Evolutionary conservation across 2,797 vertebrate genomes (phyloP), one percentile per base, ranked within the genome.

Genomic region (Halcyon smyrnensis): DNA sequence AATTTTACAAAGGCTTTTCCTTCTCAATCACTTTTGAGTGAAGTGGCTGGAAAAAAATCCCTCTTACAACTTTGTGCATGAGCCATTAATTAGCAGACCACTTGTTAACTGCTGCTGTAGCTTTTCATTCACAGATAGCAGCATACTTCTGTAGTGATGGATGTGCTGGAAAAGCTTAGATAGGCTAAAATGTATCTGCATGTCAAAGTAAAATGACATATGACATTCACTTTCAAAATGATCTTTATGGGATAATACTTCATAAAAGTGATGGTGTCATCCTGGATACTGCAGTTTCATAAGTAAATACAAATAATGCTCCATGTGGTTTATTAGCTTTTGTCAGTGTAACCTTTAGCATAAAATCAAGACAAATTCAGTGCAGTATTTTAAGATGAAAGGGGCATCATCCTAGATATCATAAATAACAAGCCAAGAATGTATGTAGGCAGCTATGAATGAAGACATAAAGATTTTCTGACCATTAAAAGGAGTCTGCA

Each of bases 1-100:
- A 93, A 75, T 8, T 92, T 92, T 71, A 28, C 93, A 89, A 89
- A 87, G 81, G 48, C 81, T 83, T 95, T 97, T 95, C 68, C 87
- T 95, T 90, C 78, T 82, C 93, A 89, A 85, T 93, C 91, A 81
- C 34, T 86, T 89, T 56, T 48, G 89, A 74, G 60, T 30, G 84
- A 84, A 83, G 54, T 84, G 39, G 18, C 62, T 84, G 80, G 71
- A 85, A 84, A 84, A 84, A 93, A 92, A 93, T 79, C 43, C 85
- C 51, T 53, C 75, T 75, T 84, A 84, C 21, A 86, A 69, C 59
- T 95, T 82, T 93, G 50, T 84, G 64, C 51, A 84, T 89, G 78
- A 93, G 46, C 51, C 71, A 75, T 93, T 94, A 97, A 96, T 95
- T 92, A 89, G 45, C 53, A 91, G 67, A 46, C 6, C 2, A 8